These are phyloP conservation scores for Geophilus truncorum DNA, from an alignment of 2,888 invertebrate species.

Conservation along the genomic window DNA sequence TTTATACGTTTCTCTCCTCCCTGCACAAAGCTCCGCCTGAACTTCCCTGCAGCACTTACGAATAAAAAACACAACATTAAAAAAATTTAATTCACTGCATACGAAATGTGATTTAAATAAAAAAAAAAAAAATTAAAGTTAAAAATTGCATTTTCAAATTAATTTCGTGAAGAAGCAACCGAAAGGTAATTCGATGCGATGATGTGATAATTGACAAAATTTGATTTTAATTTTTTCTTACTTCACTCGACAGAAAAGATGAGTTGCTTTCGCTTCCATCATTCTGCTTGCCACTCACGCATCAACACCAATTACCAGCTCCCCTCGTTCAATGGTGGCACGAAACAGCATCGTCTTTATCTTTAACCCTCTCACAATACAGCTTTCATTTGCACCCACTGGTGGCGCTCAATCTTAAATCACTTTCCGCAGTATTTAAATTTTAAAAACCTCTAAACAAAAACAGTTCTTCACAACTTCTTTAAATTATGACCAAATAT, in stretches of 20 bases:
- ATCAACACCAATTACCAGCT: not conserved
- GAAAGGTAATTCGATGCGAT: too few species aligned
- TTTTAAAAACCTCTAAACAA: not conserved
- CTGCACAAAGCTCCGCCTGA: not conserved
- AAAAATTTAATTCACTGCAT: too few species aligned
- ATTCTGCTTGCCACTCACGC: not conserved
- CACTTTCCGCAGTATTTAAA: not conserved
- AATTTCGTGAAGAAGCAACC: not conserved
- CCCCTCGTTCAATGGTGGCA: not conserved
- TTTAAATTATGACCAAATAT: not conserved
- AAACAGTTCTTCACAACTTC: not conserved
- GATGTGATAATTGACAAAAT: not conserved
- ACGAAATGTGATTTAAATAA: too few species aligned
- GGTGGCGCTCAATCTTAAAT: not conserved
- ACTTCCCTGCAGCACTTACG: not conserved
- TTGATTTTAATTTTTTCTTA: not conserved
- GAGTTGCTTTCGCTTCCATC: not conserved
- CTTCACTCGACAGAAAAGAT: not conserved
- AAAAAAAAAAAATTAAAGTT: too few species aligned
- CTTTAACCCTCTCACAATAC: not conserved
- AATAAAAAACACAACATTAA: not conserved
- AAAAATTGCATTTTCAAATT: too few species aligned
- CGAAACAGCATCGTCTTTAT: not conserved
- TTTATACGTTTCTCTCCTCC: not conserved
- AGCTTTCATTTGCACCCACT: not conserved